Conservation (phyloP, 2,113 vertebrate genomes). For the Periophthalmus modestus region DNA sequence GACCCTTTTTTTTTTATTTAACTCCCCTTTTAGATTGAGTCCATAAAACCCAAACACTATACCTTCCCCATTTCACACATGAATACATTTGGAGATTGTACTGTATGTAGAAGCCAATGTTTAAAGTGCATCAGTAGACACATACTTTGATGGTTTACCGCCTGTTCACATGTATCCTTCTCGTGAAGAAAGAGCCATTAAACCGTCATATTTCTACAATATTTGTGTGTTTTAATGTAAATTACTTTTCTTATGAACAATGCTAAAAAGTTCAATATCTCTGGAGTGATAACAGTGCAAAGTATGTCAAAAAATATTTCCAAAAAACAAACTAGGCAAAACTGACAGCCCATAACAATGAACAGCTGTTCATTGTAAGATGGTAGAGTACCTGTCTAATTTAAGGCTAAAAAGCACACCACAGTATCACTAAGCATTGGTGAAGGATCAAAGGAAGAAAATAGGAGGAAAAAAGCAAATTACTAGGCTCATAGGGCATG, state of each 20-base stretch:
- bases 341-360: neutral
- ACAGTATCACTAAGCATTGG: slow-evolving; percentile 11
- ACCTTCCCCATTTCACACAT: neutral
- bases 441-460: slow-evolving; percentile 45
- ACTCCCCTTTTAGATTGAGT: neutral
- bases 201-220: neutral
- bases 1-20: neutral
- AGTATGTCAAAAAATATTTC: neutral
- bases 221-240: no score
- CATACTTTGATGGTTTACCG: neutral
- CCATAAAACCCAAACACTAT: slow-evolving; percentile 3
- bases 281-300: no score
- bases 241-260: no score
- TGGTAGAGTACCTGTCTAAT: slow-evolving; percentile 11
- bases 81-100: slow-evolving; percentile 7
- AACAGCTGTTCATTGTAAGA: slow-evolving; percentile 19
- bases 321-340: neutral
- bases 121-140: neutral
- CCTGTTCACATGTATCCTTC: neutral
- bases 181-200: neutral
- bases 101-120: neutral
- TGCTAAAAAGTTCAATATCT: no score
- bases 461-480: slow-evolving; percentile 40
- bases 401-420: slow-evolving; percentile 19
- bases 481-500: slow-evolving; percentile 44